Evolutionary conservation across 2,113 vertebrate species (phyloP), one percentile per base, ranked within the genome.

Genomic region (Sylvilagus bachmani): DNA sequence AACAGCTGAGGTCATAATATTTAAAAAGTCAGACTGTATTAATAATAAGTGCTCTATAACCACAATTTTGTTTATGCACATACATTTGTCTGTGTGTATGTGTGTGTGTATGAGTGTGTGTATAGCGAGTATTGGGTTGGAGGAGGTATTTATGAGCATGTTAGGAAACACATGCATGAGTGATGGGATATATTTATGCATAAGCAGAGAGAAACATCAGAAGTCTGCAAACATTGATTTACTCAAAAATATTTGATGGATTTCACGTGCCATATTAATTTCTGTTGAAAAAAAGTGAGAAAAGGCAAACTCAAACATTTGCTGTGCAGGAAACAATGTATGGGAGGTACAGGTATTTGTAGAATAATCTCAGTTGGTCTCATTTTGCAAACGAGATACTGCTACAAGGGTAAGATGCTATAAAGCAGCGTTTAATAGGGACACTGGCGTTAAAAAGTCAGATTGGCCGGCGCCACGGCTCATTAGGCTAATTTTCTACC

Each of bases 341-440:
- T 4, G 61, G 25, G 25, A 12, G 71, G 58, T 7, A 78, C 1
- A 81, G 11, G 38, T 21, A 62, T 25, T 94, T 27, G 67, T 44
- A 82, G 49, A 89, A 79, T 27, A 79, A 58, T 51, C 7, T 77
- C 8, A 82, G n/a, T 6, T 94, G 58, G 91, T 61, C 79, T 92
- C 33, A 93, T 75, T 91, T 21, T 80, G 9, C 49, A 83, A 66
- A 5, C 33, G 29, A 27, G 69, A 71, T 70, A 67, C 67, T 77
- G 27, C 4, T 51, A 55, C n/a, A 79, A 73, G 69, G 25, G 22
- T 14, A 79, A 58, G 22, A n/a, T 22, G 5, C 27, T 69, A 24
- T 24, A 14, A 24, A 7, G 75, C 83, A 87, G 21, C 3, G 64
- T 36, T 16, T 31, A 69, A 61, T 1, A 62, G 31, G 7, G 5